Conservation (phyloP, 2,888 invertebrate genomes). For the Blomia tropicalis region DNA sequence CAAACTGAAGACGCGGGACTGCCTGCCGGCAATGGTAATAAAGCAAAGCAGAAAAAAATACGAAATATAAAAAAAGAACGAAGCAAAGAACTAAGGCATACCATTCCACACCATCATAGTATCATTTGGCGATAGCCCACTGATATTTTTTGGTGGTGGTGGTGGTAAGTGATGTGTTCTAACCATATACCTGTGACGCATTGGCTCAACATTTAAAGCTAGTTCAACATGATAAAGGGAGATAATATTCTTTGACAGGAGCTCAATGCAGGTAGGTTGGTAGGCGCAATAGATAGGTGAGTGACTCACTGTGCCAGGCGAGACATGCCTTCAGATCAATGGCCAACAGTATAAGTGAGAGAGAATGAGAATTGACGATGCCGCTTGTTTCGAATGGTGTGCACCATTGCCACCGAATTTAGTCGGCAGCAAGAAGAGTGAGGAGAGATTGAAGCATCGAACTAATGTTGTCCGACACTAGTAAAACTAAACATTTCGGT, state of each 20-base stretch:
- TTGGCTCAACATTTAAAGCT: not conserved
- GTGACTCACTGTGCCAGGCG: not conserved
- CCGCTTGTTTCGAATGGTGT: too few species aligned
- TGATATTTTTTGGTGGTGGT: too few species aligned
- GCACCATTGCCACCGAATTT: slow-evolving; percentile 10
- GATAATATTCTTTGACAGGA: slow-evolving; percentile 10
- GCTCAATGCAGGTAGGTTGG: slow-evolving; percentile 13
- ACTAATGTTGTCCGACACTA: not conserved
- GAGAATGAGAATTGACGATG: not conserved
- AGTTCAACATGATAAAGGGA: not conserved
- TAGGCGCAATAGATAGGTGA: slow-evolving; percentile 10
- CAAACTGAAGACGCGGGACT: not conserved
- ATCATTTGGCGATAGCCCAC: not conserved
- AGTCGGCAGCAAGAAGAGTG: not conserved
- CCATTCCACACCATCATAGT: too few species aligned
- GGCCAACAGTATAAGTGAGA: not conserved
- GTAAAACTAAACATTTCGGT: not conserved
- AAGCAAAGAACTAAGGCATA: not conserved
- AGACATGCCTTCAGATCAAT: not conserved
- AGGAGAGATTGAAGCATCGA: not conserved
- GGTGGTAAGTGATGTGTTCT: too few species aligned
- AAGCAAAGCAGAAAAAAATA: not conserved
- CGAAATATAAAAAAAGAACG: not conserved
- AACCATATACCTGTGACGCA: not conserved
- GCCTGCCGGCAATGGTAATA: slow-evolving; percentile 12